phyloP scores from a whole-genome alignment of 2,888 invertebrate genomes.

The Meteorus colon region DNA sequence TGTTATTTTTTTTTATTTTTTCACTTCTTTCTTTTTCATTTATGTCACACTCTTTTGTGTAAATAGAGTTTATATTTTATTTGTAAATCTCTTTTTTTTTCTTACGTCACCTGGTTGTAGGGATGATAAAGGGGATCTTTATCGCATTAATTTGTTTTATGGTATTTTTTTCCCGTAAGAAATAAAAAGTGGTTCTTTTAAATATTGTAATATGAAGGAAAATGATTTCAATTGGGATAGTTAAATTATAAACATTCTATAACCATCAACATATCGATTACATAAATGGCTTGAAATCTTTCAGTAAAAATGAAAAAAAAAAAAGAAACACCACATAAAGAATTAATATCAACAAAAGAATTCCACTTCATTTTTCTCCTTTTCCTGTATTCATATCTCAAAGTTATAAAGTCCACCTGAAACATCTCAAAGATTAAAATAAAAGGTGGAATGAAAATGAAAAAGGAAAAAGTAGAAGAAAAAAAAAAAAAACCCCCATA shows the following conservation, averaged over 20 bases:
- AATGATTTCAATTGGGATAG: too few relatives aligned
- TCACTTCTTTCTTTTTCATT: not conserved
- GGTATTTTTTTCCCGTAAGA: too few relatives aligned
- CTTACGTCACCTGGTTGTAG: not conserved
- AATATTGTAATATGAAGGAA: too few relatives aligned
- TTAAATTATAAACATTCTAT: too few relatives aligned
- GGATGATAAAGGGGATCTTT: not conserved
- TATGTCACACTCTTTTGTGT: not conserved
- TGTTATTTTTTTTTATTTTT: constrained; percentile 40
- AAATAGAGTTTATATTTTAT: not conserved
- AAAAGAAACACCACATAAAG: not conserved
- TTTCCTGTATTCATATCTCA: constrained; percentile 1
- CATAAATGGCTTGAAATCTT: too few relatives aligned
- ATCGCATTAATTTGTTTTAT: not conserved
- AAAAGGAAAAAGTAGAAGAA: constrained; percentile 5
- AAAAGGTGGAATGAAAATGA: constrained; percentile 6
- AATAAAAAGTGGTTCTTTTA: too few relatives aligned
- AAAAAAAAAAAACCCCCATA: constrained; percentile 26
- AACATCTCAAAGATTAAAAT: constrained; percentile 29
- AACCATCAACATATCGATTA: too few relatives aligned
- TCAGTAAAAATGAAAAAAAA: not conserved
- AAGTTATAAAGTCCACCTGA: constrained; percentile 13
- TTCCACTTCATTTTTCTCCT: constrained; percentile 1
- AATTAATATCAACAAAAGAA: not conserved
- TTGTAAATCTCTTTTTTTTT: not conserved